phyloP scores from a whole-genome alignment of 2,113 vertebrate species.

The Paralichthys olivaceus region DNA sequence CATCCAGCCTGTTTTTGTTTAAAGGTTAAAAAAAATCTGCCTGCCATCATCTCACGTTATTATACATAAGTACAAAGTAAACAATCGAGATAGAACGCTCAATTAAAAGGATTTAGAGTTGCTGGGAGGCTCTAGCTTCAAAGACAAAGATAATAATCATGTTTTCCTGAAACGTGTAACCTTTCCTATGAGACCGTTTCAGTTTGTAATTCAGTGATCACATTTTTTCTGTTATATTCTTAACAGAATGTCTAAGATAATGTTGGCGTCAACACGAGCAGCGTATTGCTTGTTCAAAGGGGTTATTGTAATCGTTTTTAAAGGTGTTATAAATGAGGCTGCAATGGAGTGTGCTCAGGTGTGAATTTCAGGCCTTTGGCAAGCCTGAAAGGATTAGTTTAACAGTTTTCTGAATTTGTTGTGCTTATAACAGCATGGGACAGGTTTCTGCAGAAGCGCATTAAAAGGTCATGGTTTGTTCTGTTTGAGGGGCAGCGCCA shows the following conservation, averaged over 20 bases:
- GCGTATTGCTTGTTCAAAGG: slow-evolving; percentile 16
- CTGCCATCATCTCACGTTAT: too few relatives aligned
- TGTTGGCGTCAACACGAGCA: not conserved
- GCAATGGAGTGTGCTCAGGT: slow-evolving; percentile 41
- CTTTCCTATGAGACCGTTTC: not conserved
- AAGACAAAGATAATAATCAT: not conserved
- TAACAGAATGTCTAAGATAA: slow-evolving; percentile 11
- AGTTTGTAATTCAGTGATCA: not conserved
- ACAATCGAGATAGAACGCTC: too few relatives aligned
- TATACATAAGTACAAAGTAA: too few relatives aligned
- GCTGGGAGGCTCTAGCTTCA: not conserved
- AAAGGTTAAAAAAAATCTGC: too few relatives aligned
- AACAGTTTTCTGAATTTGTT: slow-evolving; percentile 42
- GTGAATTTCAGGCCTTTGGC: slow-evolving; percentile 49
- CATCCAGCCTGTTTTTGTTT: too few relatives aligned
- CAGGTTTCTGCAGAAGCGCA: slow-evolving; percentile 36
- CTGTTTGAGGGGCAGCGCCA: slow-evolving; percentile 2
- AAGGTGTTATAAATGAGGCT: slow-evolving; percentile 40
- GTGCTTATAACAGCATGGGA: slow-evolving; percentile 18
- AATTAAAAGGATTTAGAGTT: too few relatives aligned
- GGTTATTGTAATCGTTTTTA: slow-evolving; percentile 46
- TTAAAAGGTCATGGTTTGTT: slow-evolving; percentile 31
- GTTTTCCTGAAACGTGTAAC: slow-evolving; percentile 1
- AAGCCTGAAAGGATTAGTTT: slow-evolving; percentile 36
- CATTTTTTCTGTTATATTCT: not conserved